Evolutionary conservation across 2,797 vertebrate species (phyloP).

Genomic region (Tolypeutes matacus): DNA sequence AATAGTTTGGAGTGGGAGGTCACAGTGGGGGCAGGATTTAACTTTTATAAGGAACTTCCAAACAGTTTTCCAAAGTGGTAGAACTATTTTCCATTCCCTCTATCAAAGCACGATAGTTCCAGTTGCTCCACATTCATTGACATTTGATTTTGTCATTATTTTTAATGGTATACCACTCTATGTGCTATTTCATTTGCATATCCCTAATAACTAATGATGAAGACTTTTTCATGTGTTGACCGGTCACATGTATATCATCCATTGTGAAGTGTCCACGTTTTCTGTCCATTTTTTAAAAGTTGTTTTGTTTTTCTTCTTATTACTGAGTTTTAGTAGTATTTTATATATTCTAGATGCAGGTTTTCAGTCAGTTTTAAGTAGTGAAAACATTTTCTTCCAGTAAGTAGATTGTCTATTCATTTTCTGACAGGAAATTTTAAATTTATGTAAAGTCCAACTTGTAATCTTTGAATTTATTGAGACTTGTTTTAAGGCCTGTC

Average conservation of each 20-base stretch:
- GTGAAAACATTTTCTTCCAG: background rate
- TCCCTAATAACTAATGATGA: slow-evolving; percentile 23
- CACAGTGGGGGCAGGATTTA: background rate
- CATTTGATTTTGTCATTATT: background rate
- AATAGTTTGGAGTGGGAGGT: background rate
- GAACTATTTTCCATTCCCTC: background rate
- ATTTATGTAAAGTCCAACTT: slow-evolving; percentile 3
- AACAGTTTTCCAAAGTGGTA: background rate
- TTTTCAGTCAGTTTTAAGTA: background rate
- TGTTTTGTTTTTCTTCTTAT: background rate
- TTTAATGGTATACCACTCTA: background rate
- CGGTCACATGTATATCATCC: background rate
- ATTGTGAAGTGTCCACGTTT: background rate
- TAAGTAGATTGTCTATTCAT: background rate
- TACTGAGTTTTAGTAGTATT: background rate
- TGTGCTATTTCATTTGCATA: slow-evolving; percentile 6
- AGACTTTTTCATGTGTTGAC: background rate
- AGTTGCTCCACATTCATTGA: background rate
- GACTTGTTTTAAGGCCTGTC: background rate
- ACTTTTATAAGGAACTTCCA: background rate
- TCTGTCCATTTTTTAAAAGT: background rate
- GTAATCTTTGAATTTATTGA: slow-evolving; percentile 52
- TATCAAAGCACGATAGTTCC: background rate
- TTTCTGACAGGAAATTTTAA: background rate
- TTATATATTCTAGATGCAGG: background rate